phyloP scores from a whole-genome alignment of 2,113 vertebrate genomes.

The Empidonax traillii region DNA sequence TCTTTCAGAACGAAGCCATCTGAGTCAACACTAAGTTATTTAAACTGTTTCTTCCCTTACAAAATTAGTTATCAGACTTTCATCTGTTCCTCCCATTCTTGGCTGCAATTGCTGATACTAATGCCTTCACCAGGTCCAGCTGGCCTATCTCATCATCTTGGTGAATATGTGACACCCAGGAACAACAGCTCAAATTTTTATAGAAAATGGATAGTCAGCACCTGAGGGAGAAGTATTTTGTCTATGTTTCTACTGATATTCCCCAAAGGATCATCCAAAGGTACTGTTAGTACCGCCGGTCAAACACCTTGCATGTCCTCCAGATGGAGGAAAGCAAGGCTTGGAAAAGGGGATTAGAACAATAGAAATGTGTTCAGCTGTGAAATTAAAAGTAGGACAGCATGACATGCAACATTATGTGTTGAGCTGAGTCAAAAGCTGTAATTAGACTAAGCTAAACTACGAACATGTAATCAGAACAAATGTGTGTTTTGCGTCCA shows the following conservation, averaged over 20 bases:
- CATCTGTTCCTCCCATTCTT: background rate
- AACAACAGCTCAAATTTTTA: background rate
- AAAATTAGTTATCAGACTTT: background rate
- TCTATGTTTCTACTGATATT: background rate
- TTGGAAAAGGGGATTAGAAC: conserved; percentile 50
- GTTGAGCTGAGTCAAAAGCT: conserved; percentile 70
- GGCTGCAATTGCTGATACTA: background rate
- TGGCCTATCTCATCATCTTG: background rate
- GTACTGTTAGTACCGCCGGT: background rate
- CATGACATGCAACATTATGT: conserved; percentile 65
- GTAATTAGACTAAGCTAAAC: conserved; percentile 66
- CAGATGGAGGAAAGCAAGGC: conserved; percentile 59
- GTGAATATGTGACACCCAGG: background rate
- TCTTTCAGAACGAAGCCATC: background rate
- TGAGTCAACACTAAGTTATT: background rate
- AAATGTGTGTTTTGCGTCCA: background rate
- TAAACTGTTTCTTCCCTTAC: background rate
- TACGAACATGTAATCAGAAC: conserved; percentile 28
- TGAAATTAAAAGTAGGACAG: conserved; percentile 80
- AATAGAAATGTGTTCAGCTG: conserved; percentile 79
- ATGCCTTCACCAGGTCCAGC: background rate
- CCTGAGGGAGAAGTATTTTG: background rate
- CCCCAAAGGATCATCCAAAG: background rate
- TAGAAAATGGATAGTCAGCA: background rate
- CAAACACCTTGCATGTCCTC: conserved; percentile 55